Conservation (phyloP, 2,797 vertebrate species). For the Eulemur albifrons region DNA sequence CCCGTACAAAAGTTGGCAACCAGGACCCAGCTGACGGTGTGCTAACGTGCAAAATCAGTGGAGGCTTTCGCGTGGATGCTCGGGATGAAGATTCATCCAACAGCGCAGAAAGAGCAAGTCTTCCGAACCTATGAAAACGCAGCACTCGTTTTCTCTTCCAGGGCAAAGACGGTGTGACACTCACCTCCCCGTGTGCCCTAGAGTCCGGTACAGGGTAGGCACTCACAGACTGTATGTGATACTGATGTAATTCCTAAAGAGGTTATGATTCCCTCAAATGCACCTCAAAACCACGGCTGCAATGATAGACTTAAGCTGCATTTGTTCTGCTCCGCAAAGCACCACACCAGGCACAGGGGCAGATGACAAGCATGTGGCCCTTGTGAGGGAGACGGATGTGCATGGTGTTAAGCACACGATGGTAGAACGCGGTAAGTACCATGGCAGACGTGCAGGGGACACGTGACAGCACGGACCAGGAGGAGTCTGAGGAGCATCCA, state of each 20-base stretch:
- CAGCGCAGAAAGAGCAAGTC: too few species aligned
- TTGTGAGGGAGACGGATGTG: not conserved
- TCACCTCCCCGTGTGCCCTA: not conserved
- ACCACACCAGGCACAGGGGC: not conserved
- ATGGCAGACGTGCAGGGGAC: not conserved
- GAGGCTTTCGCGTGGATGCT: fast-evolving
- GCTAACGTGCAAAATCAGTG: not conserved
- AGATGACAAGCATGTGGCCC: not conserved
- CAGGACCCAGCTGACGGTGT: not conserved
- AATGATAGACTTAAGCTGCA: not conserved
- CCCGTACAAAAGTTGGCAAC: too few species aligned
- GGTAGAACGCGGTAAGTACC: not conserved
- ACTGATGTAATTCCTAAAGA: not conserved
- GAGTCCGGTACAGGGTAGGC: not conserved
- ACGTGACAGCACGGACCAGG: not conserved
- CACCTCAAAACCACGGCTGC: not conserved
- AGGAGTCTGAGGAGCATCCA: fast-evolving
- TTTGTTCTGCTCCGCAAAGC: not conserved
- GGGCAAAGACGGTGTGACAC: fast-evolving
- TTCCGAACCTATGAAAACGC: not conserved
- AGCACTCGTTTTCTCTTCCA: not conserved
- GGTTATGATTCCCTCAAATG: fast-evolving
- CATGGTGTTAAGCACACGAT: not conserved
- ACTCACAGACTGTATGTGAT: not conserved
- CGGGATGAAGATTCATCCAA: not conserved